Base-by-base conservation (phyloP, 2,888 invertebrate genomes). In the Galerucella nymphaeae region DNA sequence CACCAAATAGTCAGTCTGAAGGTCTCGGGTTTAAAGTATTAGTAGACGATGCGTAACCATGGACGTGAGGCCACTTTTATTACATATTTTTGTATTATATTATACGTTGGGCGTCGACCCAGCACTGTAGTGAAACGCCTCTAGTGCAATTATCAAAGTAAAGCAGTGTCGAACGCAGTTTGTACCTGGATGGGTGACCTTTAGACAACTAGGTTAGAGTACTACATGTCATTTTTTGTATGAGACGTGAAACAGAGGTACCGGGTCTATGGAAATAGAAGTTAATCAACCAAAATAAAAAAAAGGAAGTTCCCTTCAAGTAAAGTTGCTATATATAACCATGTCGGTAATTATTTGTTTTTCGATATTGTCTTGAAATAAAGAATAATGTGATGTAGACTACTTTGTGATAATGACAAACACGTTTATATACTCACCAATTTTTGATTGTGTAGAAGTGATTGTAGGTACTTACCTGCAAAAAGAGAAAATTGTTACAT, bases 1-100 rank as follows among this genome's bases (percentile, higher is more conserved):
- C 66, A 66, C 66, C 66, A 13, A 66, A 66, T 66, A 57, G 62
- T 14, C 62, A 23, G 69, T 69, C 69, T 69, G 69, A 69, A 69
- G 69, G 69, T 69, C 69, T 69, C n/a, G 53, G 41, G 30, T 61
- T 53, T 61, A 41, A 69, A 68, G 20, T 50, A 50, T 69, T 69
- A 53, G 38, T 41, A 69, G 62, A 69, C 69, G 53, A 42, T 63
- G 48, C 69, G 55, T 69, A 62, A 69, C 69, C 62, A 53, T 69
- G 30, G 62, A 55, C 14, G 41, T 38, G 66, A 30, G 55, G 66
- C 30, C 53, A 50, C 20, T n/a, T 13, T 38, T 30, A 38, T 50
- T 50, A 50, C 50, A 50, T 50, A 50, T 50, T 45, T 14, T 45
- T 45, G 8, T 53, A 18, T 53, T 53, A 16, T 53, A 53, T 53